Conservation (phyloP, 2,797 vertebrate genomes). For the Phaenicophaeus curvirostris region DNA sequence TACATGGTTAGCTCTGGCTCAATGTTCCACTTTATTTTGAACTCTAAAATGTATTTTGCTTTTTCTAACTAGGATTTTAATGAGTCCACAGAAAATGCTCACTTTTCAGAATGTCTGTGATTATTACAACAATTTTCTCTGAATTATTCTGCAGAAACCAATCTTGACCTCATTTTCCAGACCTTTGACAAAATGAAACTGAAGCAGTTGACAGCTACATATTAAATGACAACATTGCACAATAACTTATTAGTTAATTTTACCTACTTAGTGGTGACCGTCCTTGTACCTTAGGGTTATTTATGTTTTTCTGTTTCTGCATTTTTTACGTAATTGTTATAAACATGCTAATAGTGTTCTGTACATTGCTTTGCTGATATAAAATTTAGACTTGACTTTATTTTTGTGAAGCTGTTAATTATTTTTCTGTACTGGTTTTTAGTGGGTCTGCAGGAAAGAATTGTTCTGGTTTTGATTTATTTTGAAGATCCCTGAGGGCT, state of each 20-base stretch:
- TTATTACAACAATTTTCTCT: background rate
- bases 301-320: background rate
- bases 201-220: background rate
- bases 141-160: background rate
- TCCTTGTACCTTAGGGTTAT: background rate
- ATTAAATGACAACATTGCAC: background rate
- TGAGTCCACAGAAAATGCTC: background rate
- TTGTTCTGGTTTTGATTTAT: slow-evolving; percentile 36
- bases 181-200: background rate
- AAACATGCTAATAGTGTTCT: background rate
- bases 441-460: background rate
- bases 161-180: slow-evolving; percentile 37
- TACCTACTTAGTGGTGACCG: background rate
- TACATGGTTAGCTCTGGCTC: background rate
- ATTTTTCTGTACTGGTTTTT: background rate
- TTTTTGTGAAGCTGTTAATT: slow-evolving; percentile 31
- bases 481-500: slow-evolving; percentile 32
- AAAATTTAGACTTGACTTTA: background rate
- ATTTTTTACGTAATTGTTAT: background rate
- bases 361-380: background rate
- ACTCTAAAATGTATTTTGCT: background rate
- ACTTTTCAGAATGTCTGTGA: background rate
- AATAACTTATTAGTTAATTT: slow-evolving; percentile 2
- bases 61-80: background rate
- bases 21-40: background rate